A percentile compares a stretch with the other conserved stretches of the same genome.
Evolutionary conservation across 2,113 vertebrate species (phyloP).

Genomic region (Spheniscus mendiculus): DNA sequence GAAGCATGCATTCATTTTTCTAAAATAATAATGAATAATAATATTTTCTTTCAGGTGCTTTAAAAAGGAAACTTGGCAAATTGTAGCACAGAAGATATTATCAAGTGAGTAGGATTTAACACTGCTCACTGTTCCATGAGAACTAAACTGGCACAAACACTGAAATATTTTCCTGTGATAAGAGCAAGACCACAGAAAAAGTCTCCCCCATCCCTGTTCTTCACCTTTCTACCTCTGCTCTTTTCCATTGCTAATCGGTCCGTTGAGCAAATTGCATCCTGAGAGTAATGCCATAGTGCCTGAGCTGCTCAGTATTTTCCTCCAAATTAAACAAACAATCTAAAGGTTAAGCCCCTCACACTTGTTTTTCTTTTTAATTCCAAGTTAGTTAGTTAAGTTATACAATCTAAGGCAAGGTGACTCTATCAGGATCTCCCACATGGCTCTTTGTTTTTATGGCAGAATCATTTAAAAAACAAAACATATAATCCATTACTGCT

Average conservation of each 20-base stretch:
- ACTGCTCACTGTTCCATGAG: background rate
- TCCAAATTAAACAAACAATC: conserved; percentile 19
- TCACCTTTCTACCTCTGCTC: background rate
- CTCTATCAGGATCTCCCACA: background rate
- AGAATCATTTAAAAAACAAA: conserved; percentile 9
- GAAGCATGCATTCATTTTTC: background rate
- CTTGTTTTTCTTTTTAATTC: conserved; percentile 21
- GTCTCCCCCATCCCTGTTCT: background rate
- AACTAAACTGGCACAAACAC: background rate
- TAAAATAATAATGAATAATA: background rate
- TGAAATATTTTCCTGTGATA: background rate
- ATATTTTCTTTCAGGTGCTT: conserved; percentile 20
- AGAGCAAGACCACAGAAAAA: background rate
- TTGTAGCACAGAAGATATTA: background rate
- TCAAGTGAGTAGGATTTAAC: background rate
- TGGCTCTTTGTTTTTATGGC: background rate
- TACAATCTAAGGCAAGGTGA: background rate
- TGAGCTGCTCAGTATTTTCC: background rate
- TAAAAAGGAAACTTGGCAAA: conserved; percentile 25
- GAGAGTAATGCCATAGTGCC: background rate
- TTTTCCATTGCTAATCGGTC: background rate
- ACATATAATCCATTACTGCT: background rate
- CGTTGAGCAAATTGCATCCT: background rate
- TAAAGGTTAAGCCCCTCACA: background rate
- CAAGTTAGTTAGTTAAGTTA: background rate